phyloP scores from a whole-genome alignment of 2,113 vertebrate genomes.

The Cercopithecus mona region DNA sequence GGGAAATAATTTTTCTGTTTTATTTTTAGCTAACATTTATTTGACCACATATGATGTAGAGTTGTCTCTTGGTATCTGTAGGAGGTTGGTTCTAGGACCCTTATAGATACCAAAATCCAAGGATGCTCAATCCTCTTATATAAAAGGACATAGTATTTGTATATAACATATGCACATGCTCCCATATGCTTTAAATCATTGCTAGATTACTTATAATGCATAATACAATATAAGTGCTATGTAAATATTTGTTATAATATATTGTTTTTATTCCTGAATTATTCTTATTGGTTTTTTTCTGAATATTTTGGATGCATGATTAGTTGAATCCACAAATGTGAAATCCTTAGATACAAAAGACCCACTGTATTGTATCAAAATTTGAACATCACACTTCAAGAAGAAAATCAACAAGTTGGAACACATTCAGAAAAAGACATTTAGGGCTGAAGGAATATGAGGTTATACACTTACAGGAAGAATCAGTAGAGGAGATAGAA shows the following conservation, averaged over 20 bases:
- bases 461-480: neutral
- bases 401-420: slow-evolving; percentile 8
- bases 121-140: neutral
- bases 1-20: neutral
- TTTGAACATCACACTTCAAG: slow-evolving; percentile 6
- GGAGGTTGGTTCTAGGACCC: neutral
- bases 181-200: neutral
- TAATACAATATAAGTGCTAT: neutral
- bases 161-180: neutral
- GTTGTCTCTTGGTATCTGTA: neutral
- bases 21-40: neutral
- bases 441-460: neutral
- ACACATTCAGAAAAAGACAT: neutral
- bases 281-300: neutral
- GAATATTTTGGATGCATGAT: neutral
- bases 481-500: neutral
- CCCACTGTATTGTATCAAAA: neutral
- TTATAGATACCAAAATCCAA: neutral
- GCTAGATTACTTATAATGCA: neutral
- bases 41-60: neutral
- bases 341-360: neutral
- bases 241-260: neutral
- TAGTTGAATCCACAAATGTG: neutral
- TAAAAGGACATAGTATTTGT: neutral
- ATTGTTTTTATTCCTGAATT: neutral